phyloP scores from a whole-genome alignment of 23 tunicate genomes.

The Trididemnum clinides region DNA sequence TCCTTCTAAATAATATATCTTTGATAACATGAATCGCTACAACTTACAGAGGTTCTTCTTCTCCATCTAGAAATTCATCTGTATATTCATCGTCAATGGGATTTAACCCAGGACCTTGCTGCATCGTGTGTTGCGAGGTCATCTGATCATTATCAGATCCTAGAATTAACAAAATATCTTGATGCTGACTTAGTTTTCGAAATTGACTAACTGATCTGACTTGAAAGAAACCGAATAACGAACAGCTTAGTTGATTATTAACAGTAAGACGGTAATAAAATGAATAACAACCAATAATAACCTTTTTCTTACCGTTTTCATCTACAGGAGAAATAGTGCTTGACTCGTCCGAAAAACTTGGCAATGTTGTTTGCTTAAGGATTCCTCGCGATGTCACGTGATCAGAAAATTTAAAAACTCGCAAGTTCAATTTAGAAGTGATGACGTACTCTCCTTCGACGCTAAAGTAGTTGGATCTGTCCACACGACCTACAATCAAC shows the following conservation, averaged over 20 bases:
- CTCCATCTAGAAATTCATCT: not conserved
- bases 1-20: no score
- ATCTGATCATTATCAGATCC: not conserved
- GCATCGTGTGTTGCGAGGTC: not conserved
- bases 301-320: conserved; percentile 10
- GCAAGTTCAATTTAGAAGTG: not conserved
- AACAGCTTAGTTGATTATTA: not conserved
- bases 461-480: not conserved
- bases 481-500: conserved; percentile 13
- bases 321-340: not conserved
- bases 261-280: not conserved
- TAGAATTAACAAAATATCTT: not conserved
- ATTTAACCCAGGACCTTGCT: conserved; percentile 8
- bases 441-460: not conserved
- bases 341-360: not conserved
- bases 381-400: not conserved
- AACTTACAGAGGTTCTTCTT: conserved; percentile 21
- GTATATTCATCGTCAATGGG: conserved; percentile 4
- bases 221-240: not conserved
- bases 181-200: not conserved
- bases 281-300: not conserved
- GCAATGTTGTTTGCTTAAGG: not conserved
- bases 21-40: no score
- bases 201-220: not conserved
- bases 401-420: not conserved